phyloP scores from a whole-genome alignment of 2,113 vertebrate species.

The Gila orcuttii region DNA sequence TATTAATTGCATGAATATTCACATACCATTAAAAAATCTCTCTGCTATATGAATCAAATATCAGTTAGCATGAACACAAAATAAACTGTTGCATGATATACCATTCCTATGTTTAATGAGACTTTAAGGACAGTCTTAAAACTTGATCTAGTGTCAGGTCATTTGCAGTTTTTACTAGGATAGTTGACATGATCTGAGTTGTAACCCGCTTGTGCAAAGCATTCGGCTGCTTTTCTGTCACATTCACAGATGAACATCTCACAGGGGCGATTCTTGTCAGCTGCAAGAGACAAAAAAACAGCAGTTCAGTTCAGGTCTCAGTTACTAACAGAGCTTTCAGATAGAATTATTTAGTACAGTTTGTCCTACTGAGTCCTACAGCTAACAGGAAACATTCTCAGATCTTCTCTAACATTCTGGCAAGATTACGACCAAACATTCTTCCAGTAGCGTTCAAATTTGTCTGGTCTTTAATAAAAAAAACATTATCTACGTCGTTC shows the following conservation, averaged over 20 bases:
- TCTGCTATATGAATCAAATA: not conserved
- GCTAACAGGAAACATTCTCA: too few species aligned
- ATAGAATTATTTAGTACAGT: not conserved
- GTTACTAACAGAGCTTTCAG: not conserved
- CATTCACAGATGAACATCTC: conserved; percentile 81
- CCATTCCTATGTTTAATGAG: conserved; percentile 2
- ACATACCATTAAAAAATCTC: too few species aligned
- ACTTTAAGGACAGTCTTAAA: not conserved
- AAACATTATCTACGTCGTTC: too few species aligned
- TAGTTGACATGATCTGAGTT: conserved; percentile 8
- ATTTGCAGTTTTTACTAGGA: not conserved
- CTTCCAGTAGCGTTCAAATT: too few species aligned
- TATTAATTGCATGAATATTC: not conserved
- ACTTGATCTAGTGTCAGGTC: not conserved
- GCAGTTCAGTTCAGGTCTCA: not conserved
- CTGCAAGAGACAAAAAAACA: conserved; percentile 60
- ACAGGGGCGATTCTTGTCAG: conserved; percentile 63
- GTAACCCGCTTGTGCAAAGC: conserved; percentile 75
- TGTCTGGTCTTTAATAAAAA: too few species aligned
- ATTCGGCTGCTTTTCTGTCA: conserved; percentile 77
- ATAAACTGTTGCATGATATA: not conserved
- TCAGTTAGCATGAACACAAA: not conserved
- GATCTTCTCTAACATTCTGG: too few species aligned
- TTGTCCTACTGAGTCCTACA: conserved; percentile 12
- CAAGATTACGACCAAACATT: too few species aligned